phyloP scores from a whole-genome alignment of 2,797 vertebrate genomes.

The Myiotriccus ornatus region DNA sequence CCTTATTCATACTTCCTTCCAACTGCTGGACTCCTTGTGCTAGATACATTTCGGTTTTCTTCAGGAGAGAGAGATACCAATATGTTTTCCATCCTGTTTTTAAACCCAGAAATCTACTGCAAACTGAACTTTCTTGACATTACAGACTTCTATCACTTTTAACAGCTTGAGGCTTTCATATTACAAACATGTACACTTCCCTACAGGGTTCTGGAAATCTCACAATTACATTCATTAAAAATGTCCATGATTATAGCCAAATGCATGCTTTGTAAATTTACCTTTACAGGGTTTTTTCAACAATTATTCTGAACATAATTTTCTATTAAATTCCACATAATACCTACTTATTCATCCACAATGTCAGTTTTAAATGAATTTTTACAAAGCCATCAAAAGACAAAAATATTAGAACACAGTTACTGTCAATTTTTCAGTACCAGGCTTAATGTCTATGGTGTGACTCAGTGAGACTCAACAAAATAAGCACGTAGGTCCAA shows the following conservation, averaged over 20 bases:
- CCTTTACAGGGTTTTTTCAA: slow-evolving; percentile 45
- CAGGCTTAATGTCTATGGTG: background rate
- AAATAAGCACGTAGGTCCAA: background rate
- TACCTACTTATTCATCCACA: slow-evolving; percentile 50
- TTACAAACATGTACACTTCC: slow-evolving; percentile 63
- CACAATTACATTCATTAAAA: slow-evolving; percentile 67
- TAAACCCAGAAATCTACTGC: slow-evolving; percentile 60
- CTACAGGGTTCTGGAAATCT: slow-evolving; percentile 66
- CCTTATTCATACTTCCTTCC: slow-evolving; percentile 56
- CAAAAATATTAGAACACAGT: background rate
- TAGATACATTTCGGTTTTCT: slow-evolving; percentile 66
- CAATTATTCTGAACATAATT: slow-evolving; percentile 42
- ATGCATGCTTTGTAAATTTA: slow-evolving; percentile 38
- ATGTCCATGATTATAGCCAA: slow-evolving; percentile 54
- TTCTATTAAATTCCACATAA: slow-evolving; percentile 47
- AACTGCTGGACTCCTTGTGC: slow-evolving; percentile 51
- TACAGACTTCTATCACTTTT: slow-evolving; percentile 74
- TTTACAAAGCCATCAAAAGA: slow-evolving; percentile 23
- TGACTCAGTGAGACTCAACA: background rate
- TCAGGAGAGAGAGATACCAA: slow-evolving; percentile 47
- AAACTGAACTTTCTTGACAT: slow-evolving; percentile 68
- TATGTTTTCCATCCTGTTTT: slow-evolving; percentile 66
- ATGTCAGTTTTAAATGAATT: slow-evolving; percentile 12
- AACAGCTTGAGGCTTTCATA: slow-evolving; percentile 74
- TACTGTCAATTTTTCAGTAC: background rate